A percentile compares a stretch with the other conserved stretches of the same genome.
Evolutionary conservation across 2,888 invertebrate species (phyloP).

Genomic region (Plebejus argus): DNA sequence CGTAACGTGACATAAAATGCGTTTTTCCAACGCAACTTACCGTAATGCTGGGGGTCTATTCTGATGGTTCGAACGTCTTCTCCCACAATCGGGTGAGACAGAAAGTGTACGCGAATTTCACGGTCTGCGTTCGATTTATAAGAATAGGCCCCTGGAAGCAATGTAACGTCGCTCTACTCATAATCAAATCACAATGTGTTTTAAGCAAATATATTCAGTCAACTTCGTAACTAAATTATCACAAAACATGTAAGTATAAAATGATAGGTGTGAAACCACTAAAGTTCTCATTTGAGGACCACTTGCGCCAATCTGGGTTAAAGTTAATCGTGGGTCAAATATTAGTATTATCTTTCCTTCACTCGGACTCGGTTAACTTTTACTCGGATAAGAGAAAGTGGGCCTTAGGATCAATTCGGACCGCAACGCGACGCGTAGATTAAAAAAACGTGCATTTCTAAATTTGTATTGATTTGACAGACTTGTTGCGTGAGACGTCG

Average conservation of each 20-base stretch:
- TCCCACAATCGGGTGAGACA: too few species aligned
- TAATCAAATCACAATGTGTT: slow-evolving; percentile 12
- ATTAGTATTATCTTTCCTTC: neutral
- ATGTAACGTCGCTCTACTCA: neutral
- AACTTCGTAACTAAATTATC: slow-evolving; percentile 9
- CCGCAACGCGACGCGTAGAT: too few species aligned
- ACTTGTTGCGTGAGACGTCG: too few species aligned
- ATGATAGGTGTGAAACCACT: neutral
- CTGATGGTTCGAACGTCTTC: too few species aligned
- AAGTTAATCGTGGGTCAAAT: neutral
- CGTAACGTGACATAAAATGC: neutral
- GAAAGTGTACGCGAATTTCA: too few species aligned
- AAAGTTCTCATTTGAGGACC: neutral
- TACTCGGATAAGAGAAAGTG: neutral
- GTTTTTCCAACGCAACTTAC: neutral
- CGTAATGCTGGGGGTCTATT: too few species aligned
- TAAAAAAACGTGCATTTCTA: too few species aligned
- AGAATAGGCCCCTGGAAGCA: neutral
- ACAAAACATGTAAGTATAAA: slow-evolving; percentile 23
- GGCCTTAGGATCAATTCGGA: neutral
- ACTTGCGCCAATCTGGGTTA: neutral
- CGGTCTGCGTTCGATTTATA: too few species aligned
- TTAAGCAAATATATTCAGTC: slow-evolving; percentile 21
- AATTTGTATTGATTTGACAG: too few species aligned
- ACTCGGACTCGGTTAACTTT: neutral